phyloP scores from a whole-genome alignment of 2,888 invertebrate genomes.

The Erpobdella octoculata region DNA sequence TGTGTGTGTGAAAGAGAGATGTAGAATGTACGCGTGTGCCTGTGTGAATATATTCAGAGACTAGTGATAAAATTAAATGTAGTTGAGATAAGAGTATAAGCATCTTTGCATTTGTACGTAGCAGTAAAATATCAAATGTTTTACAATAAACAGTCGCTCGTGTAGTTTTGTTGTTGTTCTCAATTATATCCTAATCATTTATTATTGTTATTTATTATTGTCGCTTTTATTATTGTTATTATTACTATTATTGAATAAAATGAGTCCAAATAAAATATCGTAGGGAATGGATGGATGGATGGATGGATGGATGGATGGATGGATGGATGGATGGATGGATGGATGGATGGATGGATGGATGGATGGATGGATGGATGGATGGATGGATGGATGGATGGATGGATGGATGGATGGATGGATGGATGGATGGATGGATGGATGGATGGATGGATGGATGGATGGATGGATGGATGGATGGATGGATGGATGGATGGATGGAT shows the following conservation, averaged over 20 bases:
- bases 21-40: too few relatives aligned
- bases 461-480: conserved; percentile 11
- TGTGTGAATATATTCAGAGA: too few relatives aligned
- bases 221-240: too few relatives aligned
- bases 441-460: conserved; percentile 15
- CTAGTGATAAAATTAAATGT: too few relatives aligned
- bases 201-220: too few relatives aligned
- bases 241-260: background rate
- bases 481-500: conserved; percentile 17
- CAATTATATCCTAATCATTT: too few relatives aligned
- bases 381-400: conserved; percentile 17
- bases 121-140: too few relatives aligned
- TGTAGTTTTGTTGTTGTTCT: too few relatives aligned
- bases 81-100: too few relatives aligned
- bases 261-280: background rate
- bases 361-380: conserved; percentile 17
- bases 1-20: too few relatives aligned
- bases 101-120: too few relatives aligned
- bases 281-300: background rate
- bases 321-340: conserved; percentile 17
- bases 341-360: conserved; percentile 15
- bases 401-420: conserved; percentile 13
- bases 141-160: too few relatives aligned
- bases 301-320: background rate
- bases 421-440: conserved; percentile 12